Evolutionary conservation across 2,888 invertebrate species (phyloP).

Genomic region (Malachius bipustulatus): DNA sequence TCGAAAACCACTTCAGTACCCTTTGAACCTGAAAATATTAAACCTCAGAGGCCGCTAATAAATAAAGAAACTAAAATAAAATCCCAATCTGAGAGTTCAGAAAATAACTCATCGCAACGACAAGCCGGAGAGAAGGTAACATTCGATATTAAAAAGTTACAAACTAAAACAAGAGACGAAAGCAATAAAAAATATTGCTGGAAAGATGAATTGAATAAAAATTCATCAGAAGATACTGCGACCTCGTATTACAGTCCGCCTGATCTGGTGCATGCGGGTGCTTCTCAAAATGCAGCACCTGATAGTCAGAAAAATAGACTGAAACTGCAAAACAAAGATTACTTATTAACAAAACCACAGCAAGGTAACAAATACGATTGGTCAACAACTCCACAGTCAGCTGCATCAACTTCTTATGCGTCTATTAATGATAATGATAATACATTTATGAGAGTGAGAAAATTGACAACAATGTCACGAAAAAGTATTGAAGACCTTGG

Average conservation of each 20-base stretch:
- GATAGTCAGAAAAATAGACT: slow-evolving; percentile 12
- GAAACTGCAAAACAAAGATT: slow-evolving; percentile 15
- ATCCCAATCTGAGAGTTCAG: too few relatives aligned
- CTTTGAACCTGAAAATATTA: too few relatives aligned
- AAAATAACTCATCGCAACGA: too few relatives aligned
- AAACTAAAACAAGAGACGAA: slow-evolving; percentile 9
- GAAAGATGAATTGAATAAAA: slow-evolving; percentile 29
- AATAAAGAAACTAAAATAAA: too few relatives aligned
- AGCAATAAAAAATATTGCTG: slow-evolving; percentile 22
- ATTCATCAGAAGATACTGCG: slow-evolving; percentile 24
- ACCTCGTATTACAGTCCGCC: slow-evolving; percentile 34
- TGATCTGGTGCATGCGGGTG: slow-evolving; percentile 20
- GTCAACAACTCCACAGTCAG: slow-evolving; percentile 3
- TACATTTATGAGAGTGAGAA: slow-evolving; percentile 38
- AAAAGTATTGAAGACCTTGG: slow-evolving; percentile 38
- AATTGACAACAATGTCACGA: slow-evolving; percentile 42
- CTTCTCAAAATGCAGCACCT: slow-evolving; percentile 7
- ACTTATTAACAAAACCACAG: slow-evolving; percentile 24
- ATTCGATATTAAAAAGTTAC: too few relatives aligned
- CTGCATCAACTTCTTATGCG: not conserved
- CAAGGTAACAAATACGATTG: slow-evolving; percentile 20
- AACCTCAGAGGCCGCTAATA: too few relatives aligned
- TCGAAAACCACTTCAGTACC: too few relatives aligned
- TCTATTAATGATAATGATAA: slow-evolving; percentile 26
- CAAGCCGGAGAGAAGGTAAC: too few relatives aligned